phyloP scores from a whole-genome alignment of 2,888 invertebrate genomes.

The Noctua janthe region DNA sequence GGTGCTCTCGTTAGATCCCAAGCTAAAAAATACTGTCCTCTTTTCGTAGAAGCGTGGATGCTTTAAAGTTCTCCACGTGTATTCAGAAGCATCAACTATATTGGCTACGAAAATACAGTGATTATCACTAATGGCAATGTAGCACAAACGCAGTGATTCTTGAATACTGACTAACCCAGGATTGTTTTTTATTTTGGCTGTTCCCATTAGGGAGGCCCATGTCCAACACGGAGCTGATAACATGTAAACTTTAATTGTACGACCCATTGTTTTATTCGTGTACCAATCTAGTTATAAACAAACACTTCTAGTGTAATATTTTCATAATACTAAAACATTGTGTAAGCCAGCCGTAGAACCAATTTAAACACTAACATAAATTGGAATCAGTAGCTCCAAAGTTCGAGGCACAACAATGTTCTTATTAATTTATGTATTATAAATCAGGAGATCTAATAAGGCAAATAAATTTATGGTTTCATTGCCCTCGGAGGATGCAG shows the following conservation, averaged over 20 bases:
- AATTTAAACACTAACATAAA: slow-evolving; percentile 36
- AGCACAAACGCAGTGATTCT: neutral
- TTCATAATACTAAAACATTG: slow-evolving; percentile 35
- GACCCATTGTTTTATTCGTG: slow-evolving; percentile 40
- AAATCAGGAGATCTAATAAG: slow-evolving; percentile 69
- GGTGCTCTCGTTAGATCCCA: too few relatives aligned
- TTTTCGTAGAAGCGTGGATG: neutral
- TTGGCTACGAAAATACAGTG: neutral
- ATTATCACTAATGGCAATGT: neutral
- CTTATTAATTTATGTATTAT: slow-evolving; percentile 67
- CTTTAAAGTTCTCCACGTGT: neutral
- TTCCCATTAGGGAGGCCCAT: neutral
- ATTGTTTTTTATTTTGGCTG: slow-evolving; percentile 10
- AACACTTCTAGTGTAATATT: slow-evolving; percentile 13
- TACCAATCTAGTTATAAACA: slow-evolving; percentile 18
- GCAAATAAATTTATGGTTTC: slow-evolving; percentile 77
- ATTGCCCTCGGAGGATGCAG: slow-evolving; percentile 79
- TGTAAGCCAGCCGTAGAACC: neutral
- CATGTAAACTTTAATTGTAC: slow-evolving; percentile 19
- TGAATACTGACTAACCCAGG: neutral
- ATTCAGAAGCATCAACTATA: slow-evolving; percentile 3
- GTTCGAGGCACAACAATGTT: slow-evolving; percentile 38
- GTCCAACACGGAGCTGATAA: slow-evolving; percentile 12
- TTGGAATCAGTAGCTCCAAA: slow-evolving; percentile 29
- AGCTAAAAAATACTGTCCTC: neutral